Evolutionary conservation across 2,888 invertebrate genomes (phyloP).

Genomic region (Tryphoninae sp.): DNA sequence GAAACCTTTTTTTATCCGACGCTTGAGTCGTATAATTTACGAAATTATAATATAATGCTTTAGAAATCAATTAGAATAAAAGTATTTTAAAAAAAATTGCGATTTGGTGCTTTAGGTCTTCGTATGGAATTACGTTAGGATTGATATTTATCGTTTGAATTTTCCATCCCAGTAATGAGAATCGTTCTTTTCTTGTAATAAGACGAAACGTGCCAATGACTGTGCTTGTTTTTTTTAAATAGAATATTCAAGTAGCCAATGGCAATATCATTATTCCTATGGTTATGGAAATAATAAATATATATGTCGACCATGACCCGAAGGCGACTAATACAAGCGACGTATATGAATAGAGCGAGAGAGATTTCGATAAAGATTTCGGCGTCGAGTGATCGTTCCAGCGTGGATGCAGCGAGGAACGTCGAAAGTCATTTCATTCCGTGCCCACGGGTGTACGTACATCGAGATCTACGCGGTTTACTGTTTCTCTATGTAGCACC

Average conservation of each 20-base stretch:
- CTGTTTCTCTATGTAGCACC: constrained; percentile 34
- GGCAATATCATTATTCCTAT: neutral
- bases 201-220: neutral
- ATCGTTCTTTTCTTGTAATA: neutral
- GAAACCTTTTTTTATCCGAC: neutral
- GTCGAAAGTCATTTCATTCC: constrained; percentile 29
- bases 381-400: constrained; percentile 10
- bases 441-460: neutral
- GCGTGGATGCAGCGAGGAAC: constrained; percentile 30
- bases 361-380: constrained; percentile 38
- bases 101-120: neutral
- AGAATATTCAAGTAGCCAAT: constrained; percentile 10
- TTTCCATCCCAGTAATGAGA: neutral
- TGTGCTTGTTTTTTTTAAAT: neutral
- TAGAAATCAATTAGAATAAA: neutral
- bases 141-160: neutral
- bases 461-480: constrained; percentile 19
- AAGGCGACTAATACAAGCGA: neutral
- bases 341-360: neutral
- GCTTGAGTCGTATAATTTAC: too few species aligned
- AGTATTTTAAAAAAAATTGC: neutral
- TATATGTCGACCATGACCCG: neutral
- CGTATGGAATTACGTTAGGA: neutral
- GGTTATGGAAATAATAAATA: neutral
- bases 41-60: neutral